Conservation (phyloP, 2,113 vertebrate species). For the Machaerirhynchus nigripectus region DNA sequence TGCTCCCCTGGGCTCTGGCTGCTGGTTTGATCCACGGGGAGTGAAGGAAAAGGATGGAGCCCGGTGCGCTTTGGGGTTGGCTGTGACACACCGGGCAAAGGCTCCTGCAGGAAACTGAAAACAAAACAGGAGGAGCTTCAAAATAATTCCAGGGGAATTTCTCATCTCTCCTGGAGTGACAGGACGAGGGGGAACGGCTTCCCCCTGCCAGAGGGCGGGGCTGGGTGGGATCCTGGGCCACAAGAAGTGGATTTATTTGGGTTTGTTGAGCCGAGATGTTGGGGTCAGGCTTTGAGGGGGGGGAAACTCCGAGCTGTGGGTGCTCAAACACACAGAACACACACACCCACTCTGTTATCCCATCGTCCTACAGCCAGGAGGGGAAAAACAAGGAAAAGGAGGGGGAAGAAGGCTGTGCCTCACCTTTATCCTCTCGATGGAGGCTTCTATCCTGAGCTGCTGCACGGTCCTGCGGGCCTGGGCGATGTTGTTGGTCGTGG, state of each 20-base stretch:
- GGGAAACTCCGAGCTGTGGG: fast-evolving
- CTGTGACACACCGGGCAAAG: neutral
- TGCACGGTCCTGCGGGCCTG: conserved; percentile 86
- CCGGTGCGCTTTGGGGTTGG: fast-evolving
- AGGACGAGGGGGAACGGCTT: neutral
- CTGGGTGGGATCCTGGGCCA: fast-evolving
- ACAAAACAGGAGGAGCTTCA: neutral
- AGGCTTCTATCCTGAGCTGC: conserved; percentile 87
- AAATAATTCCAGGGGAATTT: neutral
- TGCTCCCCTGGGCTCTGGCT: fast-evolving
- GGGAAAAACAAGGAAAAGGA: neutral
- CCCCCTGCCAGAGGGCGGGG: neutral
- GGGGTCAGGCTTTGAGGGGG: fast-evolving
- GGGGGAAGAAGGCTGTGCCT: neutral
- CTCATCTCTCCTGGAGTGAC: neutral
- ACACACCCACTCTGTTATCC: fast-evolving
- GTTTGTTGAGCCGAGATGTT: neutral
- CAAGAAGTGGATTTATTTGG: neutral
- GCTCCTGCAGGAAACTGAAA: neutral
- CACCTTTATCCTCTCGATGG: conserved; percentile 92
- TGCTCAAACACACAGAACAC: neutral
- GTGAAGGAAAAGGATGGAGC: neutral
- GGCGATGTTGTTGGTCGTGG: conserved; percentile 83
- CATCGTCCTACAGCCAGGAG: fast-evolving
- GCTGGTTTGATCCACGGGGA: neutral